phyloP scores from a whole-genome alignment of 1,140 invertebrate species.

The Papilio helenus region DNA sequence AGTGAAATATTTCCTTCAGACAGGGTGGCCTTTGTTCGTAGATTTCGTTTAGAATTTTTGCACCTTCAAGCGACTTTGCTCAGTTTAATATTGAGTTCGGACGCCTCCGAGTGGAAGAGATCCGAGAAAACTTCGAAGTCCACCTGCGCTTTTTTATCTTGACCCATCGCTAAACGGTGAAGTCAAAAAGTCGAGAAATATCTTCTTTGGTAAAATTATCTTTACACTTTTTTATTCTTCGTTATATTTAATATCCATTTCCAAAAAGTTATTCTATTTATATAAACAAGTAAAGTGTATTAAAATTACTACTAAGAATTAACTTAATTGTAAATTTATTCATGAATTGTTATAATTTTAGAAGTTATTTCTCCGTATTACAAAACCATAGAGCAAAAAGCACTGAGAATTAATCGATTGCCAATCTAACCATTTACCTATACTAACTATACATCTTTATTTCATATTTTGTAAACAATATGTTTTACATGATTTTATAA shows the following conservation, averaged over 20 bases:
- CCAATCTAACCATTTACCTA: too few relatives aligned
- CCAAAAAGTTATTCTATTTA: background rate
- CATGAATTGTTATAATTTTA: background rate
- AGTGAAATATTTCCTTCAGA: conserved; percentile 43
- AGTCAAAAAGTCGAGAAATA: conserved; percentile 17
- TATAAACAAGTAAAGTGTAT: background rate
- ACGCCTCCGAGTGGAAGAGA: conserved; percentile 39
- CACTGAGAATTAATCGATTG: background rate
- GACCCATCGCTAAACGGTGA: conserved; percentile 27
- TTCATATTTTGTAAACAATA: too few relatives aligned
- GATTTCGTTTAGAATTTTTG: conserved; percentile 39
- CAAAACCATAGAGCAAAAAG: background rate
- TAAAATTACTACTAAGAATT: background rate
- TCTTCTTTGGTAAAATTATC: background rate
- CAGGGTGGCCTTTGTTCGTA: conserved; percentile 41
- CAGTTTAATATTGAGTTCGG: conserved; percentile 43
- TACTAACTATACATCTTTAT: too few relatives aligned
- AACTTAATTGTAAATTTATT: background rate
- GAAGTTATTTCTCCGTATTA: background rate
- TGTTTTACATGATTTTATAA: too few relatives aligned
- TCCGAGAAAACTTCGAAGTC: conserved; percentile 32
- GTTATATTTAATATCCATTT: background rate
- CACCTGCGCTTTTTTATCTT: conserved; percentile 42
- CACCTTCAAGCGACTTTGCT: conserved; percentile 38
- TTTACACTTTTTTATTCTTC: background rate